Percentiles rank a stretch among this genome's conserved stretches.
Evolutionary conservation across 2,113 vertebrate species (phyloP).

Genomic region (Pedionomus torquatus): DNA sequence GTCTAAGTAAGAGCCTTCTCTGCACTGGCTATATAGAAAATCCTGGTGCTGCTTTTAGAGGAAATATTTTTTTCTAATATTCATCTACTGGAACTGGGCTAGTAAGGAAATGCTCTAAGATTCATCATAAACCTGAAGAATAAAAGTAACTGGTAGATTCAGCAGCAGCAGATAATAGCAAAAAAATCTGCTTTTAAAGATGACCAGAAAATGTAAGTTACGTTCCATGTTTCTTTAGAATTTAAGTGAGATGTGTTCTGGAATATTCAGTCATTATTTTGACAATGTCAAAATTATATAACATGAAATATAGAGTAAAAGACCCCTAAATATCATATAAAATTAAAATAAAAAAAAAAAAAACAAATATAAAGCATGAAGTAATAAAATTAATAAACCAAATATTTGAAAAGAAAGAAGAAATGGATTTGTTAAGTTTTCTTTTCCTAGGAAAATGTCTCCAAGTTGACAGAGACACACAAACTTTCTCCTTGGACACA

Average conservation of each 20-base stretch:
- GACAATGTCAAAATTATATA: not conserved
- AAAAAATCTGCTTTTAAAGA: not conserved
- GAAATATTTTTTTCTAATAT: not conserved
- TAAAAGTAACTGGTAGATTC: not conserved
- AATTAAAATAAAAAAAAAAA: no score
- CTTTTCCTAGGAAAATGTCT: not conserved
- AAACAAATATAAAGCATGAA: not conserved
- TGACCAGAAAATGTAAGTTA: not conserved
- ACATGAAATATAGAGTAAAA: not conserved
- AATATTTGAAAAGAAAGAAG: not conserved
- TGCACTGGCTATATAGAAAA: not conserved
- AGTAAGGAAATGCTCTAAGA: not conserved
- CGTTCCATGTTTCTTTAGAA: not conserved
- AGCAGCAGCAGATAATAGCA: not conserved
- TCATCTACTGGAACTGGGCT: not conserved
- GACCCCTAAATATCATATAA: not conserved
- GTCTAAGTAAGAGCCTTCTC: not conserved
- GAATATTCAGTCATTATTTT: not conserved
- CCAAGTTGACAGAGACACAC: not conserved
- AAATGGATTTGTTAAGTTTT: not conserved
- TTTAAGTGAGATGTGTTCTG: not conserved
- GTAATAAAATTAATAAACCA: not conserved
- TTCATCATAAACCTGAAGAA: not conserved
- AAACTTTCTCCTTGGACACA: not conserved
- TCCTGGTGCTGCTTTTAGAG: not conserved